Conservation (phyloP, 1,140 invertebrate genomes). For the Tribolium castaneum region DNA sequence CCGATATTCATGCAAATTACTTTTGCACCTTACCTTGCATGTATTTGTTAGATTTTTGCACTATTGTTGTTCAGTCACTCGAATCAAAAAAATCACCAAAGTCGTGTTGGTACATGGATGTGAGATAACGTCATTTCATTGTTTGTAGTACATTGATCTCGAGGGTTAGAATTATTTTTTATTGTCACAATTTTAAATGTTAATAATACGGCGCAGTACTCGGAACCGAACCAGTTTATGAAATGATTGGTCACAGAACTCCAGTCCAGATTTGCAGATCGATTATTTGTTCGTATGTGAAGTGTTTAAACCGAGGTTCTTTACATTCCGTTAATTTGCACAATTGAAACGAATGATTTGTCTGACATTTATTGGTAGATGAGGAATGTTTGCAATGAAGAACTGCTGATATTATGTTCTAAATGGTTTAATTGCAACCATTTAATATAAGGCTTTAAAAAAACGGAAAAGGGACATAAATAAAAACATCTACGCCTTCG, state of each 20-base stretch:
- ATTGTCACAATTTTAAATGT: background rate
- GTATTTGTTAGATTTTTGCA: conserved; percentile 3
- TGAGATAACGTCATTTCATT: conserved; percentile 7
- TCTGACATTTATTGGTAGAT: background rate
- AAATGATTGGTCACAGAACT: background rate
- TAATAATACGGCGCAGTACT: background rate
- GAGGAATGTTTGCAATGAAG: background rate
- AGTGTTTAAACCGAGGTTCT: background rate
- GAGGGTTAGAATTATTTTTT: background rate
- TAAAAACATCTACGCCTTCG: too few species aligned
- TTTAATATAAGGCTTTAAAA: too few species aligned
- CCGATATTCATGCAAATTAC: conserved; percentile 17
- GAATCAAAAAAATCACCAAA: background rate
- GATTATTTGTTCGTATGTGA: conserved; percentile 13
- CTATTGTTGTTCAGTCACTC: background rate
- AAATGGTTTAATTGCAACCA: too few species aligned
- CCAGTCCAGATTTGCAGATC: conserved; percentile 6
- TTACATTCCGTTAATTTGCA: conserved; percentile 5
- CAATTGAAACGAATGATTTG: conserved; percentile 1
- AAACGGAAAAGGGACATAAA: too few species aligned
- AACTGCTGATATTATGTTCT: too few species aligned
- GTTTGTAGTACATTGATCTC: background rate
- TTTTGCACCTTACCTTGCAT: conserved; percentile 1
- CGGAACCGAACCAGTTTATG: background rate
- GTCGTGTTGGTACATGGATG: background rate